These are phyloP conservation scores for Toxostoma redivivum DNA, from an alignment of 2,113 vertebrate species.

Conservation along the genomic window DNA sequence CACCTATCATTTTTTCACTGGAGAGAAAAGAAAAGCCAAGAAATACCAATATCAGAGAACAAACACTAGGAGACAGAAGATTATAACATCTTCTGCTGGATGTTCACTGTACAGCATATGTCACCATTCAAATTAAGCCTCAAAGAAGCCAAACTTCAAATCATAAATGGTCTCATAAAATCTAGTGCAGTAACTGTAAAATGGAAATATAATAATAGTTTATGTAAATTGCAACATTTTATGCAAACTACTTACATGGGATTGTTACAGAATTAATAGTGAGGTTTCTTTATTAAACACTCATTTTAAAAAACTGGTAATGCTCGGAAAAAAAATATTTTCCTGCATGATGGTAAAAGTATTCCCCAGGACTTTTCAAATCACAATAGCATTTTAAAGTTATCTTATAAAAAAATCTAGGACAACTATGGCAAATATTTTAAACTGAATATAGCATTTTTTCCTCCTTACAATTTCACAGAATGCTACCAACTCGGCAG, in stretches of 20 bases:
- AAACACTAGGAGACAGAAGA: not conserved
- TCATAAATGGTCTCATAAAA: slow-evolving; percentile 24
- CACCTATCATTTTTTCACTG: not conserved
- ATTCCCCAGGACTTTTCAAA: not conserved
- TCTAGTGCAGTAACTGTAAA: not conserved
- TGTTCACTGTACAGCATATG: not conserved
- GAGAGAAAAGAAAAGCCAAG: not conserved
- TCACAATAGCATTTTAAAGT: not conserved
- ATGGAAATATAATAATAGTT: slow-evolving; percentile 14
- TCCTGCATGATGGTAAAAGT: not conserved
- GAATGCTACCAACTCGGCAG: not conserved
- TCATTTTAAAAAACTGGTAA: not conserved
- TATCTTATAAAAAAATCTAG: not conserved
- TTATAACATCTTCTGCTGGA: not conserved
- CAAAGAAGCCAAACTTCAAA: slow-evolving; percentile 21
- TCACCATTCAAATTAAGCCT: not conserved
- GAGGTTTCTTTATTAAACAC: slow-evolving; percentile 22
- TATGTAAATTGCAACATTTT: slow-evolving; percentile 13
- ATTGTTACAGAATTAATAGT: slow-evolving; percentile 24
- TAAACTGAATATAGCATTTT: not conserved
- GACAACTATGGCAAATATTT: not conserved
- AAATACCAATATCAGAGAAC: not conserved
- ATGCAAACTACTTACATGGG: not conserved
- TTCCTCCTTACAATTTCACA: not conserved
- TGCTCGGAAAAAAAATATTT: not conserved